Conservation (phyloP, 2,113 vertebrate species). For the Anas platyrhynchos region DNA sequence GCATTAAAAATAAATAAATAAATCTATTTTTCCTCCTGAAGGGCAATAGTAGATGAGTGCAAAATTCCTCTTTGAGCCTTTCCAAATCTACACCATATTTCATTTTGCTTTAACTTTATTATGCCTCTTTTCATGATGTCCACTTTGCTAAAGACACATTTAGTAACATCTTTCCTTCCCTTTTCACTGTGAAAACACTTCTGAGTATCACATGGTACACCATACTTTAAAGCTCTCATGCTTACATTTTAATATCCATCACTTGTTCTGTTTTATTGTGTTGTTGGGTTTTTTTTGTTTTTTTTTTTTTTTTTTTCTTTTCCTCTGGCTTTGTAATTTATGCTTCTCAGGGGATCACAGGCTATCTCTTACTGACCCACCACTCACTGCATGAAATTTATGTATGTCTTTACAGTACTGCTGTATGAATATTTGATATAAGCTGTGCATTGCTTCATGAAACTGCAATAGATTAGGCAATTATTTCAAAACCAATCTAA, state of each 20-base stretch:
- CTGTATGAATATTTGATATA: background rate
- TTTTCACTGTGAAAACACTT: background rate
- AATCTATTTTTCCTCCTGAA: background rate
- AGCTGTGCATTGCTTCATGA: background rate
- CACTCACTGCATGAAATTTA: background rate
- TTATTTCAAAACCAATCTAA: background rate
- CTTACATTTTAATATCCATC: background rate
- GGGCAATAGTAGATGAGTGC: background rate
- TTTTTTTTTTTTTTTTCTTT: background rate
- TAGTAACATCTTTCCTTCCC: background rate
- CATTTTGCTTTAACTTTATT: background rate
- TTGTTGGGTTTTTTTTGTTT: too few species aligned
- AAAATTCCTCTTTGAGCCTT: background rate
- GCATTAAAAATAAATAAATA: background rate
- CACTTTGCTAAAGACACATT: background rate
- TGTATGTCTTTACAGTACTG: background rate
- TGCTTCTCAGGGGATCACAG: background rate
- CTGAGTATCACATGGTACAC: fast-evolving
- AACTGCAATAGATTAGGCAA: background rate
- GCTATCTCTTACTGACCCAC: background rate
- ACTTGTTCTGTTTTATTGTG: background rate
- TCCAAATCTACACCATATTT: background rate
- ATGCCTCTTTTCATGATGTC: background rate
- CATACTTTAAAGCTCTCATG: background rate
- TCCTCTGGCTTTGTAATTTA: background rate